Conservation (phyloP, 2,888 invertebrate genomes). For the Nyleta sp. region DNA sequence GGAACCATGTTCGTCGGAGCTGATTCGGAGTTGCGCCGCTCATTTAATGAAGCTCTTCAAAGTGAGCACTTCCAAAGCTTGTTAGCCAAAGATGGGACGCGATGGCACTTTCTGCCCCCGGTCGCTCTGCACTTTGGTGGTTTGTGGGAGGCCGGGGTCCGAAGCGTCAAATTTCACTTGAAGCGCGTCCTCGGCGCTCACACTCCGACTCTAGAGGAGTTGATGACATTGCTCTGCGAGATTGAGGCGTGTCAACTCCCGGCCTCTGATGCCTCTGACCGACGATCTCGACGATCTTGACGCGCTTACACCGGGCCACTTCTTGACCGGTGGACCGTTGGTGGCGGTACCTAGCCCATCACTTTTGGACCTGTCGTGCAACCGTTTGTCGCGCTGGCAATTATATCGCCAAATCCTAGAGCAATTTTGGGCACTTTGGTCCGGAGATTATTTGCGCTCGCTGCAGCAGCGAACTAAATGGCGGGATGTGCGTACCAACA, state of each 20-base stretch:
- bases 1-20: too few relatives aligned
- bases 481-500: not conserved
- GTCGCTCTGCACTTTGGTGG: not conserved
- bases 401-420: not conserved
- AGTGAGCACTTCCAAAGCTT: not conserved
- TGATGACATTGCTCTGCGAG: not conserved
- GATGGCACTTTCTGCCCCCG: conserved; percentile 7
- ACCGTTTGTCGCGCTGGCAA: conserved; percentile 42
- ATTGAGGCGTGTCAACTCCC: conserved; percentile 22
- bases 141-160: not conserved
- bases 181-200: not conserved
- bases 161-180: not conserved
- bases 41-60: too few relatives aligned
- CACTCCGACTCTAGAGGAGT: conserved; percentile 1
- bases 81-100: not conserved
- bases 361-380: conserved; percentile 1
- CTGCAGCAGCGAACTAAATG: conserved; percentile 43
- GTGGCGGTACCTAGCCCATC: conserved; percentile 20
- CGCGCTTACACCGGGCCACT: conserved; percentile 38
- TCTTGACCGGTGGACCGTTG: conserved; percentile 25
- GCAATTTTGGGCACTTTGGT: conserved; percentile 39
- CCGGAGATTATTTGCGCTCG: conserved; percentile 37
- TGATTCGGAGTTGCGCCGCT: too few relatives aligned
- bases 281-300: conserved; percentile 9
- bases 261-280: conserved; percentile 20